Evolutionary conservation across 1,140 invertebrate genomes (phyloP).

Genomic region (Mya arenaria): DNA sequence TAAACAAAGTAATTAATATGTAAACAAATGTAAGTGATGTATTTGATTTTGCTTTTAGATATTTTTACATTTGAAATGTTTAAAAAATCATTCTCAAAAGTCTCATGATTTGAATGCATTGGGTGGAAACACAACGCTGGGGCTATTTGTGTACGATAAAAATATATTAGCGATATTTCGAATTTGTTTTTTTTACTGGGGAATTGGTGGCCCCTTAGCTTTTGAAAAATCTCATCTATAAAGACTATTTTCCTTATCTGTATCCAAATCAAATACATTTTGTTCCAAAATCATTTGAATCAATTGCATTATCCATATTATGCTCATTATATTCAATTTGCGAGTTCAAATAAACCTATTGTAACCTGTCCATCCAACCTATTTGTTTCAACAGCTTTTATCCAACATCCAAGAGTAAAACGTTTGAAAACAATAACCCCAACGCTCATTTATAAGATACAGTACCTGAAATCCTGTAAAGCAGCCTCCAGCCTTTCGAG

Average conservation of each 20-base stretch:
- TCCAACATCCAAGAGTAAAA: neutral
- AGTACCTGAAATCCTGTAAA: conserved; percentile 75
- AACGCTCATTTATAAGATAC: neutral
- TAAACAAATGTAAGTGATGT: neutral
- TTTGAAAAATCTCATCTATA: no score
- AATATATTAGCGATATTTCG: neutral
- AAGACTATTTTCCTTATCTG: no score
- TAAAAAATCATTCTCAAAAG: no score
- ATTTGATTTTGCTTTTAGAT: neutral
- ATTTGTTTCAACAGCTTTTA: neutral
- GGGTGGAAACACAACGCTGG: no score
- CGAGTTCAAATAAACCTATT: neutral
- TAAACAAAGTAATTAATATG: neutral
- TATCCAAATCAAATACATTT: neutral
- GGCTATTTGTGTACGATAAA: neutral
- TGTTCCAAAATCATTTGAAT: neutral
- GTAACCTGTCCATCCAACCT: neutral
- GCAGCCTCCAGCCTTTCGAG: conserved; percentile 62
- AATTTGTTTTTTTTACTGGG: no score
- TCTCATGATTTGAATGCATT: no score
- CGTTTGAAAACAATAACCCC: neutral
- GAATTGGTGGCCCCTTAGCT: no score
- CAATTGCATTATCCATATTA: neutral
- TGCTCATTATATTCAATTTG: neutral
- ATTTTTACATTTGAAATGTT: neutral